Evolutionary conservation across 2,113 vertebrate species (phyloP).

Genomic region (Chaetops frenatus): DNA sequence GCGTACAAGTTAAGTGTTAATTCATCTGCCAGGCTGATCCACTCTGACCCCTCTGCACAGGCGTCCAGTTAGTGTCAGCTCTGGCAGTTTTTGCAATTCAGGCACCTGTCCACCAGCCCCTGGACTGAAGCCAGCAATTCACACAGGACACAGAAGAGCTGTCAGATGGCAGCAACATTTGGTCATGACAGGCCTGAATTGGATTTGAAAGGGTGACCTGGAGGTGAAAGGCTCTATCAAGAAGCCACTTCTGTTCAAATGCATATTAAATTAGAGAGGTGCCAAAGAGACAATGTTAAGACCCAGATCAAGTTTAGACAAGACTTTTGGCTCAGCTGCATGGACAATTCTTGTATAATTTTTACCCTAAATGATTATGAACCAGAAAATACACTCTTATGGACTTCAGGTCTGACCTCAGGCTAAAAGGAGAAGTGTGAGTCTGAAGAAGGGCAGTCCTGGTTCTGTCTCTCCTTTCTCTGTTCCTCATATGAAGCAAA

Average conservation of each 20-base stretch:
- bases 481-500: neutral
- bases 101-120: slow-evolving; percentile 51
- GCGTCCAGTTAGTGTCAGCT: slow-evolving; percentile 33
- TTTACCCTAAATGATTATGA: neutral
- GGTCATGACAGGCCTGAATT: slow-evolving; percentile 47
- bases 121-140: slow-evolving; percentile 47
- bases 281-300: neutral
- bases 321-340: slow-evolving; percentile 4
- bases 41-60: slow-evolving; percentile 29
- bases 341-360: neutral
- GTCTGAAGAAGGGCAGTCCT: neutral
- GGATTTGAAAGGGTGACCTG: slow-evolving; percentile 58
- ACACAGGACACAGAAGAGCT: slow-evolving; percentile 9
- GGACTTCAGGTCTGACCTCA: neutral
- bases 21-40: slow-evolving; percentile 12
- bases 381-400: neutral
- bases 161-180: slow-evolving; percentile 58
- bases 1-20: neutral
- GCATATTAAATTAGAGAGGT: slow-evolving; percentile 43
- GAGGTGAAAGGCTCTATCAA: slow-evolving; percentile 53
- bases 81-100: slow-evolving; percentile 8
- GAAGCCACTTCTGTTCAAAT: slow-evolving; percentile 40
- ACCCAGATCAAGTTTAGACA: slow-evolving; percentile 27
- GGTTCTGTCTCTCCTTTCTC: neutral
- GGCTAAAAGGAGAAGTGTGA: neutral